These are phyloP conservation scores for Ciona savignyi DNA, from an alignment of 23 tunicate genomes.

Conservation along the genomic window DNA sequence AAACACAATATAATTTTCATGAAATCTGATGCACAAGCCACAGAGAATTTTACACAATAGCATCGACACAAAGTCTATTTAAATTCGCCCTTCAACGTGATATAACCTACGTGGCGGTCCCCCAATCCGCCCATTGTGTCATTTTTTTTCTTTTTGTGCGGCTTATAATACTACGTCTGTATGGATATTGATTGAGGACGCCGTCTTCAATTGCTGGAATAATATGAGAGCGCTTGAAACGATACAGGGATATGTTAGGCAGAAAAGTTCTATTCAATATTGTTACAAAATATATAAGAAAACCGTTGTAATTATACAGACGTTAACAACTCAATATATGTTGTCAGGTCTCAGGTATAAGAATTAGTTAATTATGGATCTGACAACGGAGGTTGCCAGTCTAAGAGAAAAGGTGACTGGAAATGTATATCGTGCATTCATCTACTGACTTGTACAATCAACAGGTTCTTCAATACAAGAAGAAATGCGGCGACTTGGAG, in stretches of 20 bases:
- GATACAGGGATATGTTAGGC: too few species aligned
- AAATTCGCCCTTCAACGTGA: not conserved
- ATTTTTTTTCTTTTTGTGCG: constrained; percentile 16
- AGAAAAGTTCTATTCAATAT: not conserved
- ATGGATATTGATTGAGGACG: constrained; percentile 19
- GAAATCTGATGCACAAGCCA: not conserved
- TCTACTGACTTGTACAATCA: too few species aligned
- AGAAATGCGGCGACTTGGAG: constrained; percentile 86
- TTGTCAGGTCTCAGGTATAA: too few species aligned
- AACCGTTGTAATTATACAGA: too few species aligned
- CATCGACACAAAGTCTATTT: not conserved
- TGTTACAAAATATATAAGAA: too few species aligned
- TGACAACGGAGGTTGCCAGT: not conserved
- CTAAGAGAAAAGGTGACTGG: not conserved
- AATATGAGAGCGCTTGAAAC: too few species aligned
- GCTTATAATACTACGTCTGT: constrained; percentile 13
- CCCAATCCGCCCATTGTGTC: not conserved
- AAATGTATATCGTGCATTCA: too few species aligned
- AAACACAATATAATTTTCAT: not conserved
- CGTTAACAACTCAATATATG: too few species aligned
- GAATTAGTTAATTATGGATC: not conserved
- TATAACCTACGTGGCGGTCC: not conserved
- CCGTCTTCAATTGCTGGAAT: too few species aligned
- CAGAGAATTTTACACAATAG: not conserved
- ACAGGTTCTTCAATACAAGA: constrained; percentile 99